Percentiles rank a stretch among this genome's conserved stretches.
Conservation (phyloP, 2,113 vertebrate species). For the Campylomormyrus numenius region DNA sequence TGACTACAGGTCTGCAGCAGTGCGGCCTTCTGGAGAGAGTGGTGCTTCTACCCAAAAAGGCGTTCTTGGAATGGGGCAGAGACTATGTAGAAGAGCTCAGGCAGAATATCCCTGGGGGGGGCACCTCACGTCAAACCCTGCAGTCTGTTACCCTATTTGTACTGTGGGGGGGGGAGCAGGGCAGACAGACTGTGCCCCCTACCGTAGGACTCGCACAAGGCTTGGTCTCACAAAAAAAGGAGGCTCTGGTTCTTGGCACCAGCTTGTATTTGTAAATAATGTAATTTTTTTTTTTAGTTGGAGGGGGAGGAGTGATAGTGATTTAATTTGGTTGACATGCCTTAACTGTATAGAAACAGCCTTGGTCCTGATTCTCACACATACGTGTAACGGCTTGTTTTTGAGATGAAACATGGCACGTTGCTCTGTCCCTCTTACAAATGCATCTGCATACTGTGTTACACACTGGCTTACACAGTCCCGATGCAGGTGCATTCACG, state of each 20-base stretch:
- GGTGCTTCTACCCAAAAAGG: not conserved
- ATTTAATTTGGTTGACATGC: constrained; percentile 32
- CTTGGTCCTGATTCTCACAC: not conserved
- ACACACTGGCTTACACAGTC: not conserved
- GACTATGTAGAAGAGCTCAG: not conserved
- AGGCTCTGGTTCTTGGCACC: not conserved
- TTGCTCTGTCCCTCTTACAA: not conserved
- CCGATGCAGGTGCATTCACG: not conserved
- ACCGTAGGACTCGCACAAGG: not conserved
- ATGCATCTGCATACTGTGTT: not conserved
- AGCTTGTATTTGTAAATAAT: constrained; percentile 38
- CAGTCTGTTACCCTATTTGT: not conserved
- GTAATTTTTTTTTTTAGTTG: constrained; percentile 24
- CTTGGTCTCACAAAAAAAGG: not conserved
- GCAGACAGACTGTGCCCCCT: not conserved
- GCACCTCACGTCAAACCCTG: not conserved
- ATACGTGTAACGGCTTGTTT: not conserved
- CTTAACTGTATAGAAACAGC: constrained; percentile 39
- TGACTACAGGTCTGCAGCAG: not conserved
- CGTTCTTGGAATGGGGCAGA: not conserved
- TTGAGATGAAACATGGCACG: not conserved
- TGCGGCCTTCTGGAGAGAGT: not conserved
- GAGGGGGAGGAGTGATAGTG: not conserved
- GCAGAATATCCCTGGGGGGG: not conserved
- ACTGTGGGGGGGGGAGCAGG: not conserved